A percentile compares a stretch with the other conserved stretches of the same genome.
phyloP scores from a whole-genome alignment of 2,797 vertebrate species.

The Decapterus maruadsi region DNA sequence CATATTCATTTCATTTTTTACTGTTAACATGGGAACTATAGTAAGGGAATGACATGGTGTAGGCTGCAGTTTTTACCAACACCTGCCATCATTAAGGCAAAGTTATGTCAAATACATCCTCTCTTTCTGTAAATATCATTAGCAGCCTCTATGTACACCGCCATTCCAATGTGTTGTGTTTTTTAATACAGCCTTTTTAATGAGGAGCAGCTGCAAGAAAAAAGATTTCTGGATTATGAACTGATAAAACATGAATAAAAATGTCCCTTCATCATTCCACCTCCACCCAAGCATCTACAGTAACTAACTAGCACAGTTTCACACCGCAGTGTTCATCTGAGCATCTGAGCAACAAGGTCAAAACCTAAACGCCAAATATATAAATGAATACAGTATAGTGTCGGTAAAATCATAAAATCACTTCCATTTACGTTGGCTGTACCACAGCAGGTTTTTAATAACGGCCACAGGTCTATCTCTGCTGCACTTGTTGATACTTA shows the following conservation, averaged over 20 bases:
- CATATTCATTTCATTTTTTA: background rate
- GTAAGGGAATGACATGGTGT: background rate
- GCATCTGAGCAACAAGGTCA: constrained; percentile 23
- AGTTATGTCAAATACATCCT: no score
- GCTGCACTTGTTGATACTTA: background rate
- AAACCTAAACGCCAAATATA: background rate
- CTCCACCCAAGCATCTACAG: background rate
- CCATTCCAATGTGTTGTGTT: background rate
- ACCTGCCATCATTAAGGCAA: background rate
- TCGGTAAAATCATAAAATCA: constrained; percentile 18
- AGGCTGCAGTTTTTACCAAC: no score
- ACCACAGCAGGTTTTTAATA: constrained; percentile 12
- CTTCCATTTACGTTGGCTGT: constrained; percentile 1
- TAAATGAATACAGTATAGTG: background rate
- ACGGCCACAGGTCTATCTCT: background rate
- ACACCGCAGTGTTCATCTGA: no score
- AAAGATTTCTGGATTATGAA: background rate
- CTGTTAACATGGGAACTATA: background rate
- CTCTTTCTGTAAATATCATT: background rate
- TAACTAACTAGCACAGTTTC: background rate
- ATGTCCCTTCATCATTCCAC: background rate
- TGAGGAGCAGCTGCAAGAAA: background rate
- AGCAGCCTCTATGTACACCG: background rate
- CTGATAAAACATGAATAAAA: background rate
- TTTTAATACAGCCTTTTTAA: background rate